Evolutionary conservation across 2,797 vertebrate species (phyloP), one percentile per base, ranked within the genome.

Genomic region (Somateria mollissima): DNA sequence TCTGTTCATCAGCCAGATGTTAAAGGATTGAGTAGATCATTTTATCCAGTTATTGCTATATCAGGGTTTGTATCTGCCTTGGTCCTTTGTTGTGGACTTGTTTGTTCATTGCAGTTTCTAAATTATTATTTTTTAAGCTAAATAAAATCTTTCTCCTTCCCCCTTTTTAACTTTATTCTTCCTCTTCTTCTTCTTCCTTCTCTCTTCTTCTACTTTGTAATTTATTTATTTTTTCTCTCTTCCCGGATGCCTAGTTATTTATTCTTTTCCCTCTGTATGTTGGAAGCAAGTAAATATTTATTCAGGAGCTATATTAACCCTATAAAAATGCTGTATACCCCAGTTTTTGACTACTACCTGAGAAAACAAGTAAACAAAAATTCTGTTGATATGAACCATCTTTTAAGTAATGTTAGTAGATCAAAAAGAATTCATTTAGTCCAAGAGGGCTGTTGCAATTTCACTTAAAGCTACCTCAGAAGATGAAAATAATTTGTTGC

Each of bases 221-320:
- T 25, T 25, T 56, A 58, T 54, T 1, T 1, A 39, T 3, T 39
- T 3, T 47, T 30, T 71, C 56, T 70, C 16, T 49, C 11, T 34
- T 47, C 24, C 18, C 11, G 34, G 32, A 58, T 66, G 11, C 9
- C 10, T 57, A 67, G 14, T 58, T 85, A 27, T 60, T 87, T 82
- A n/a, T 78, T 87, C 9, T 51, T 6, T 80, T 73, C 41, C 22
- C 10, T 56, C 62, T 60, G 4, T 71, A 28, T 12, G 1, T 8
- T 86, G 49, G 8, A 89, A 84, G 9, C 74, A 71, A 84, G 27
- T 25, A 62, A 92, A 22, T 37, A 37, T 13, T 87, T 90, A 11
- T 37, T 65, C 7, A 56, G 39, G 39, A 90, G 2, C 36, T 66
- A 3, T 49, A 36, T 45, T 61, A 76, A 54, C 25, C 2, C 10